phyloP scores from a whole-genome alignment of 2,888 invertebrate species.

The Xestia rhomboidea region DNA sequence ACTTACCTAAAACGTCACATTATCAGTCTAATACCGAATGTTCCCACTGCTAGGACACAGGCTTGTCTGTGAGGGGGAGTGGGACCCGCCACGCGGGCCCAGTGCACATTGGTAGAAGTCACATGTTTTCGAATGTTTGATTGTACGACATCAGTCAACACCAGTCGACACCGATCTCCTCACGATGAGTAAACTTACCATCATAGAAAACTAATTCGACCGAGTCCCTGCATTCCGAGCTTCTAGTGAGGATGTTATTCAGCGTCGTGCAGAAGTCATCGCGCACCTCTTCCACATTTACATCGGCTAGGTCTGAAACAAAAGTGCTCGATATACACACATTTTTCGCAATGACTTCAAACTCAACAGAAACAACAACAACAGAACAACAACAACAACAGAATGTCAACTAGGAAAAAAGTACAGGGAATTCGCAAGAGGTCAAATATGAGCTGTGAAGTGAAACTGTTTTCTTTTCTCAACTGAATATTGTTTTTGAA shows the following conservation, averaged over 20 bases:
- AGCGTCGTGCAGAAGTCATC: conserved; percentile 50
- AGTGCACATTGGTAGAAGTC: not conserved
- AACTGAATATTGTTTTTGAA: no score
- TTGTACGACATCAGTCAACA: not conserved
- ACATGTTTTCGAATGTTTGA: not conserved
- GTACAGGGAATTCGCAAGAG: no score
- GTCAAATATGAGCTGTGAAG: no score
- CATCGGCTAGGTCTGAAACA: conserved; percentile 48
- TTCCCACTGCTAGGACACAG: not conserved
- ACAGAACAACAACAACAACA: no score
- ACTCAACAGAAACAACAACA: no score
- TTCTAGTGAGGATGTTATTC: conserved; percentile 36
- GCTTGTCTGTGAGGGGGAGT: not conserved
- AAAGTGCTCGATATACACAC: not conserved
- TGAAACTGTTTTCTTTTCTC: no score
- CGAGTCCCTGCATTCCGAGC: conserved; percentile 59
- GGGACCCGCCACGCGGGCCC: not conserved
- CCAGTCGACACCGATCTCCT: not conserved
- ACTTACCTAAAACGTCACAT: not conserved
- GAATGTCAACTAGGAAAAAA: not conserved
- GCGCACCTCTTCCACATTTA: conserved; percentile 41
- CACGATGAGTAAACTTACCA: conserved; percentile 30
- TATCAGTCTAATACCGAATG: not conserved
- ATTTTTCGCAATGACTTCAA: not conserved
- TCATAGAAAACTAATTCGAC: conserved; percentile 52